Conservation (phyloP, 2,113 vertebrate genomes). For the Myrmecophaga tridactyla region DNA sequence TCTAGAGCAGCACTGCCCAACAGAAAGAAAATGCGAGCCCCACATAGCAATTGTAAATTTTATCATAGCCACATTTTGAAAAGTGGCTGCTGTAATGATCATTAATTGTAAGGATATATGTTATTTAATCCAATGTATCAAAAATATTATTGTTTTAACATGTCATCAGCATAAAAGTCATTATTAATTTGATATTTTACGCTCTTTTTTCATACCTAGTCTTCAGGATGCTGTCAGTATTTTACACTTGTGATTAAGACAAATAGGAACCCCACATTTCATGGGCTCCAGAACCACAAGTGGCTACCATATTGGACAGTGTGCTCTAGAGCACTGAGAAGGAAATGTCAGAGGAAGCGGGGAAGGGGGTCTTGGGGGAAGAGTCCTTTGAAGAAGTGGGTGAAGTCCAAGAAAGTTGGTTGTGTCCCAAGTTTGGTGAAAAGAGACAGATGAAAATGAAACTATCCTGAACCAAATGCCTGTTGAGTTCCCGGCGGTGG, state of each 20-base stretch:
- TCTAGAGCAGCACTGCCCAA: accelerated
- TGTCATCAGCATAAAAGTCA: neutral
- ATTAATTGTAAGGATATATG: neutral
- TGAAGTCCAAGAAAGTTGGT: neutral
- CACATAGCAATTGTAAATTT: neutral
- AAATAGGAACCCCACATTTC: neutral
- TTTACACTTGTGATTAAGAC: neutral
- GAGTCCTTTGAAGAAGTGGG: neutral
- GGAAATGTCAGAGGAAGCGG: neutral
- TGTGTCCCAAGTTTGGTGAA: neutral
- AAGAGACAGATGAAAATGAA: neutral
- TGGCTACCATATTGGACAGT: neutral
- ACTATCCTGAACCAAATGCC: neutral
- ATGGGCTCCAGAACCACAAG: neutral
- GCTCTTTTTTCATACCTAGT: neutral
- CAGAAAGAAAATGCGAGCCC: neutral
- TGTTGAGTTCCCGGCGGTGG: neutral
- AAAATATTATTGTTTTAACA: neutral
- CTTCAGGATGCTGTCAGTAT: neutral
- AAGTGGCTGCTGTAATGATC: neutral
- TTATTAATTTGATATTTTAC: neutral
- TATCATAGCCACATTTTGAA: neutral
- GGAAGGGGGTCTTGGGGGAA: neutral
- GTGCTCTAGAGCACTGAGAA: neutral
- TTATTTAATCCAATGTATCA: neutral